A percentile compares a stretch with the other conserved stretches of the same genome.
phyloP scores from a whole-genome alignment of 1,140 invertebrate species.

The Scaptomyza graminum region DNA sequence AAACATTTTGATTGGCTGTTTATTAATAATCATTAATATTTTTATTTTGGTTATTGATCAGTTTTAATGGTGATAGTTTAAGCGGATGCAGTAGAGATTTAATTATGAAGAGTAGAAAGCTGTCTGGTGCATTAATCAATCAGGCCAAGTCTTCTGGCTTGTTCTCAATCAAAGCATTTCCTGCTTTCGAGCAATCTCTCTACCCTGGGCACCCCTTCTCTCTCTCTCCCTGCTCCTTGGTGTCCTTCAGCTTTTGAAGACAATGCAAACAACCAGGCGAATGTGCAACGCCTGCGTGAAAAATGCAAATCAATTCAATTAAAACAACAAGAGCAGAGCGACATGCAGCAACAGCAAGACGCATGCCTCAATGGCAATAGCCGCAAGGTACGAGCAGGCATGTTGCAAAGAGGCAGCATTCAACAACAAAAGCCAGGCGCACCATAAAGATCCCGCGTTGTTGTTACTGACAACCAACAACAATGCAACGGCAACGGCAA shows the following conservation, averaged over 20 bases:
- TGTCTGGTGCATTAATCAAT: slow-evolving; percentile 4
- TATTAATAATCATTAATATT: not conserved
- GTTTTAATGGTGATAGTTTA: not conserved
- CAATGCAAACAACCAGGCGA: slow-evolving; percentile 67
- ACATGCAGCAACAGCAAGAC: slow-evolving; percentile 49
- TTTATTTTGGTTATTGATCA: not conserved
- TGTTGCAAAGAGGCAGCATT: slow-evolving; percentile 14
- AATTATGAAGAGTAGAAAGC: not conserved
- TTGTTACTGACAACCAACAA: slow-evolving; percentile 42
- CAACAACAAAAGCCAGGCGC: slow-evolving; percentile 62
- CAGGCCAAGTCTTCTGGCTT: slow-evolving; percentile 10
- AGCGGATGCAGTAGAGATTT: slow-evolving; percentile 9
- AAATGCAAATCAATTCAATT: slow-evolving; percentile 83
- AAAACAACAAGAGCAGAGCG: slow-evolving; percentile 81
- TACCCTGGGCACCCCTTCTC: not conserved
- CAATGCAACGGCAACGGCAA: slow-evolving; percentile 15
- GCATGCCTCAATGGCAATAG: slow-evolving; percentile 57
- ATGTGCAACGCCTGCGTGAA: slow-evolving; percentile 79
- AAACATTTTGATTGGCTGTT: slow-evolving; percentile 44
- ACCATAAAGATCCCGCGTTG: slow-evolving; percentile 66
- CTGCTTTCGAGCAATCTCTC: slow-evolving; percentile 47
- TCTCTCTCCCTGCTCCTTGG: not conserved
- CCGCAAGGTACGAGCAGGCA: slow-evolving; percentile 57
- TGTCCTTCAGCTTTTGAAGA: slow-evolving; percentile 10
- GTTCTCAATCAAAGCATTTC: slow-evolving; percentile 44